phyloP scores from a whole-genome alignment of 37 sponge, comb jelly and placozoan species.

The Trichoplax adhaerens region DNA sequence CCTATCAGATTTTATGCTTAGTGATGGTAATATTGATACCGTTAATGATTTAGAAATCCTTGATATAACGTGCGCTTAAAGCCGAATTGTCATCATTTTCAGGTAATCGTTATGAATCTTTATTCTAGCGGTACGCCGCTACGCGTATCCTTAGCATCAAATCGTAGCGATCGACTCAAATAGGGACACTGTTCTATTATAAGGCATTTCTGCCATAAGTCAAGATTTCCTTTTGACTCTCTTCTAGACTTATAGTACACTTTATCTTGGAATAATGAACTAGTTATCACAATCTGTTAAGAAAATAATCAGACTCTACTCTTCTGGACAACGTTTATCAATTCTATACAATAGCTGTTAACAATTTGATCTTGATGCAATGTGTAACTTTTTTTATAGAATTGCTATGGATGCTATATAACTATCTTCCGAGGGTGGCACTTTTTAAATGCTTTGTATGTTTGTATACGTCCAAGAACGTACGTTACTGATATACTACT shows the following conservation, averaged over 20 bases:
- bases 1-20: conserved; percentile 83
- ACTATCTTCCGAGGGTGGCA: too few relatives aligned
- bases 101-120: conserved; percentile 14
- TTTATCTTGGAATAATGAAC: neutral
- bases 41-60: conserved; percentile 95
- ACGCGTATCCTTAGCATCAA: neutral
- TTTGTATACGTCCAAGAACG: too few relatives aligned
- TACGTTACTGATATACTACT: too few relatives aligned
- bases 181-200: neutral
- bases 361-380: too few relatives aligned
- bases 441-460: too few relatives aligned
- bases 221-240: neutral
- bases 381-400: too few relatives aligned
- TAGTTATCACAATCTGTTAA: too few relatives aligned
- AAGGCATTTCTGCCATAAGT: neutral
- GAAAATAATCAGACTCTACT: too few relatives aligned
- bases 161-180: neutral
- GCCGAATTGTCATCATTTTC: conserved; percentile 93
- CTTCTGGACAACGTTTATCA: too few relatives aligned
- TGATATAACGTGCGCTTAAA: conserved; percentile 88
- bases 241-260: neutral
- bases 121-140: neutral
- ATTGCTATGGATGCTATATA: too few relatives aligned
- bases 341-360: too few relatives aligned
- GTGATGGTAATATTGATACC: conserved; percentile 96